A percentile compares a stretch with the other conserved stretches of the same genome.
phyloP scores from a whole-genome alignment of 2,888 invertebrate species.

The Torymus tubicola region DNA sequence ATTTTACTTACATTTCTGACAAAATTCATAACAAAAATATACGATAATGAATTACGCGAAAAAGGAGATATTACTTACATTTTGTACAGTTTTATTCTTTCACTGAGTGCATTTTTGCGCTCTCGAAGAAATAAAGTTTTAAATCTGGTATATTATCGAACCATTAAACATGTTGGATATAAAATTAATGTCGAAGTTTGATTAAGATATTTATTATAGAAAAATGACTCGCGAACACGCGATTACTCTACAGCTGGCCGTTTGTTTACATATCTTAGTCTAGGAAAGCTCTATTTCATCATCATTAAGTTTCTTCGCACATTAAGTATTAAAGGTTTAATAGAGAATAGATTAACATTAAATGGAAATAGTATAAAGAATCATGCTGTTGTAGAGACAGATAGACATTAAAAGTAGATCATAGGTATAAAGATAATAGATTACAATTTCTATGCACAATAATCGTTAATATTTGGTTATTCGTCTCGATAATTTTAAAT shows the following conservation, averaged over 20 bases:
- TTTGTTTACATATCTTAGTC: slow-evolving; percentile 62
- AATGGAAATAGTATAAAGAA: slow-evolving; percentile 74
- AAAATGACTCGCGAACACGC: slow-evolving; percentile 43
- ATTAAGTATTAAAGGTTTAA: slow-evolving; percentile 70
- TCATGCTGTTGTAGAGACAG: slow-evolving; percentile 73
- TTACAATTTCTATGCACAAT: slow-evolving; percentile 73
- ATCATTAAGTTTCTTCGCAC: slow-evolving; percentile 64
- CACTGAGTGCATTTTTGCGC: slow-evolving; percentile 18
- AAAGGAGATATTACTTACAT: slow-evolving; percentile 36
- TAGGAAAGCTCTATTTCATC: slow-evolving; percentile 67
- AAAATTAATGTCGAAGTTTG: slow-evolving; percentile 39
- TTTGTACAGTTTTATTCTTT: slow-evolving; percentile 37
- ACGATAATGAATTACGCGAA: slow-evolving; percentile 46
- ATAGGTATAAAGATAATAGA: slow-evolving; percentile 74
- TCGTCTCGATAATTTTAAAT: slow-evolving; percentile 70
- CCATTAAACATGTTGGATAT: slow-evolving; percentile 45
- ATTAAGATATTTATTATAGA: slow-evolving; percentile 33
- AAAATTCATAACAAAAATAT: slow-evolving; percentile 50
- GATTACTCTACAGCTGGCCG: slow-evolving; percentile 69
- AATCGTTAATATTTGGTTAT: slow-evolving; percentile 62
- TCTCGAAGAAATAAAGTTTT: slow-evolving; percentile 45
- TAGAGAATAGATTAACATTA: slow-evolving; percentile 73
- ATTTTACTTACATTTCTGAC: slow-evolving; percentile 28
- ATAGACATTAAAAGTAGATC: slow-evolving; percentile 74
- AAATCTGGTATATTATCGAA: slow-evolving; percentile 54